Conservation (phyloP, 2,113 vertebrate genomes). For the Passerina amoena region DNA sequence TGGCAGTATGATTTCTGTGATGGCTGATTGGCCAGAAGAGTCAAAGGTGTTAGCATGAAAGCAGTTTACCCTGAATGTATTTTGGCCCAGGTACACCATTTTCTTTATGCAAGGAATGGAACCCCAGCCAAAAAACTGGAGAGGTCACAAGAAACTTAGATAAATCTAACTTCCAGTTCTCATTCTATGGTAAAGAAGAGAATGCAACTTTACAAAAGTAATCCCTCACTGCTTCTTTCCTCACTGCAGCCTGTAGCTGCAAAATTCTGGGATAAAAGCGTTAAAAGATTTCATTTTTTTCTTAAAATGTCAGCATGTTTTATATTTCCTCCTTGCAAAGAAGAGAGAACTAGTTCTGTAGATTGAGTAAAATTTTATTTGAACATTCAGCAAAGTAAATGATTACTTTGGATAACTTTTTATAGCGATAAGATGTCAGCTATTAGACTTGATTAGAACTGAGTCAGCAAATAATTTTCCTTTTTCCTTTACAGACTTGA, state of each 20-base stretch:
- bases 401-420: neutral
- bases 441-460: conserved; percentile 39
- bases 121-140: neutral
- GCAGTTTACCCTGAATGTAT: neutral
- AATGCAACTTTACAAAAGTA: neutral
- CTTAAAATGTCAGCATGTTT: conserved; percentile 3
- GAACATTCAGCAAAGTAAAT: conserved; percentile 29
- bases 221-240: neutral
- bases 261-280: neutral
- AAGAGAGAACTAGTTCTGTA: neutral
- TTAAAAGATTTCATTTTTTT: conserved; percentile 3
- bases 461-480: neutral
- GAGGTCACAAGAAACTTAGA: neutral
- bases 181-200: neutral
- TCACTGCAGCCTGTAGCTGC: neutral
- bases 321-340: neutral
- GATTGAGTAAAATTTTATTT: conserved; percentile 12
- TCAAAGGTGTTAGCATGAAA: neutral
- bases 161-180: neutral
- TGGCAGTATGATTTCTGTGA: neutral
- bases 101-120: neutral
- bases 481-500: neutral
- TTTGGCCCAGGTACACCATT: neutral
- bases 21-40: accelerated
- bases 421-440: neutral